Evolutionary conservation across 2,113 vertebrate genomes (phyloP).

Genomic region (Bothrops jararaca): DNA sequence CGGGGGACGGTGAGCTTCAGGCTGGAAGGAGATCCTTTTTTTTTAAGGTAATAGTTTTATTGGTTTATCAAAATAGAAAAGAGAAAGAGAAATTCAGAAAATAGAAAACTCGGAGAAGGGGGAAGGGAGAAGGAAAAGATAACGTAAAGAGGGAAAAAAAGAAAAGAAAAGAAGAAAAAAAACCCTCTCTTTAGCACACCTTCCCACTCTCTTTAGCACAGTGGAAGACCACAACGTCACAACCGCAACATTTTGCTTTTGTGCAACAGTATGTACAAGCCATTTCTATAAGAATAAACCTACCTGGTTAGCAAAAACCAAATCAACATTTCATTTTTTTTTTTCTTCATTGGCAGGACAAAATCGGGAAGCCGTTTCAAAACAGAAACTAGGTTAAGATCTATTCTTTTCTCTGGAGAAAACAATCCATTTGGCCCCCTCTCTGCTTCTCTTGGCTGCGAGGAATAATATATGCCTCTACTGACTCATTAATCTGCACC

Average conservation of each 20-base stretch:
- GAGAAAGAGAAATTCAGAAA: neutral
- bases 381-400: too few species aligned
- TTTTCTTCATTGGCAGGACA: neutral
- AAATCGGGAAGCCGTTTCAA: neutral
- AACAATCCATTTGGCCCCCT: too few species aligned
- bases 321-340: neutral
- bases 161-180: neutral
- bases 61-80: neutral
- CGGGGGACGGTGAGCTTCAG: too few species aligned
- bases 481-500: too few species aligned
- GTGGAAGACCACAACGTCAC: neutral
- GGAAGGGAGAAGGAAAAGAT: neutral
- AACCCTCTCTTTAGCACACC: too few species aligned
- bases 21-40: neutral
- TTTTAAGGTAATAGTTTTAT: too few species aligned
- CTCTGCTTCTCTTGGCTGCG: too few species aligned
- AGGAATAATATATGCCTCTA: too few species aligned
- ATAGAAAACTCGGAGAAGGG: neutral
- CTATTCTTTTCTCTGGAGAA: too few species aligned
- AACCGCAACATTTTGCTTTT: neutral
- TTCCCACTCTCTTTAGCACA: too few species aligned
- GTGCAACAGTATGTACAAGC: neutral
- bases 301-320: neutral
- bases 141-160: neutral
- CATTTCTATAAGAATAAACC: neutral